Evolutionary conservation across 2,797 vertebrate genomes (phyloP).

Genomic region (Siniperca undulata): DNA sequence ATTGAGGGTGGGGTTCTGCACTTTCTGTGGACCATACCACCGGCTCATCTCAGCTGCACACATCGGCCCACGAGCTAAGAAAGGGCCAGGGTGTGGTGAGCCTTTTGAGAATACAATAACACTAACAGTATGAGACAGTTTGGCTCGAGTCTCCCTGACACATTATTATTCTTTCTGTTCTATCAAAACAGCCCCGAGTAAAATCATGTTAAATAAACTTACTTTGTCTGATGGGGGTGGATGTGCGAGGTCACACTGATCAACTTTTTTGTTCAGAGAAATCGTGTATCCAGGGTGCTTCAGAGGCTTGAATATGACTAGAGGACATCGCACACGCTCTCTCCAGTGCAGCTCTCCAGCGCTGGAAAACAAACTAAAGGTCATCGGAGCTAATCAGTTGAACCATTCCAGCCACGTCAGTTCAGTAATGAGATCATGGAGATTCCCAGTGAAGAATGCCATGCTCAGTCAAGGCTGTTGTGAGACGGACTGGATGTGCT

Average conservation of each 20-base stretch:
- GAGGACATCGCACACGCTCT: slow-evolving; percentile 9
- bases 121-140: slow-evolving; percentile 54
- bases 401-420: slow-evolving; percentile 36
- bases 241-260: slow-evolving; percentile 17
- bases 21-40: slow-evolving; percentile 53
- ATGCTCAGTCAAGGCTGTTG: slow-evolving; percentile 27
- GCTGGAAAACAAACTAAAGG: slow-evolving; percentile 42
- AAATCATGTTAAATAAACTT: slow-evolving; percentile 45
- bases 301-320: slow-evolving; percentile 7
- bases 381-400: slow-evolving; percentile 45
- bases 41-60: slow-evolving; percentile 49
- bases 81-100: slow-evolving; percentile 51
- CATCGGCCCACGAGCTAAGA: slow-evolving; percentile 43
- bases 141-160: slow-evolving; percentile 45
- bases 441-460: slow-evolving; percentile 48
- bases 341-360: slow-evolving; percentile 11
- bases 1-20: slow-evolving; percentile 40
- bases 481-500: slow-evolving; percentile 9
- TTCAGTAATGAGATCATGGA: slow-evolving; percentile 52
- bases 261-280: slow-evolving; percentile 1
- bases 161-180: slow-evolving; percentile 50
- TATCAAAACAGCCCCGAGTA: slow-evolving; percentile 34
- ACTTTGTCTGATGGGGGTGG: slow-evolving; percentile 24
- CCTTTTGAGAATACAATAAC: slow-evolving; percentile 55
- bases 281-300: neutral